These are phyloP conservation scores for Chrysina gloriosa DNA, from an alignment of 2,888 invertebrate species.

Conservation along the genomic window DNA sequence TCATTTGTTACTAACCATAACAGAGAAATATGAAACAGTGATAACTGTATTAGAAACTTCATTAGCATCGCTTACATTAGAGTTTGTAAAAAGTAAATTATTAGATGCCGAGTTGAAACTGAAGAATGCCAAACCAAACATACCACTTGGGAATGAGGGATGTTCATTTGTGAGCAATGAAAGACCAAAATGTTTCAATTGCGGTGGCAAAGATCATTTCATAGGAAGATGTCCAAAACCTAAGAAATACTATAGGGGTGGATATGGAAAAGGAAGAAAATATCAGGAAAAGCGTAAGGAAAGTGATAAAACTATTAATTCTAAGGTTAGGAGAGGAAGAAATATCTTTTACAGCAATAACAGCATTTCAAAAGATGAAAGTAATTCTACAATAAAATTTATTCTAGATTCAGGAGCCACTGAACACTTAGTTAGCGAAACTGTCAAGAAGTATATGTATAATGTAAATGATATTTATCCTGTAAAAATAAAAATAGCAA, in stretches of 20 bases:
- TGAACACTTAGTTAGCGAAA: constrained; percentile 3
- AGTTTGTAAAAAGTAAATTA: too few relatives aligned
- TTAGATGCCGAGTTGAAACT: constrained; percentile 2
- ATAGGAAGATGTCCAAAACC: not conserved
- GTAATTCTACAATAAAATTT: not conserved
- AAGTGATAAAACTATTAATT: too few relatives aligned
- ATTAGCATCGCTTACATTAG: too few relatives aligned
- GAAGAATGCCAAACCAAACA: not conserved
- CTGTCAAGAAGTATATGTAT: not conserved
- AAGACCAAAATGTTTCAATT: not conserved
- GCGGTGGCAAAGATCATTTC: constrained; percentile 3
- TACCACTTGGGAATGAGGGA: not conserved
- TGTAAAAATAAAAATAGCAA: constrained; percentile 13
- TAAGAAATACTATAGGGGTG: not conserved
- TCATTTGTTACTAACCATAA: constrained; percentile 49
- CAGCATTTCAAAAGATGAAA: constrained; percentile 3
- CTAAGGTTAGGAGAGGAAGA: not conserved
- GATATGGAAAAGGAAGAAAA: too few relatives aligned
- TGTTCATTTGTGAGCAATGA: not conserved
- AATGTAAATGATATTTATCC: too few relatives aligned
- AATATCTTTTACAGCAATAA: constrained; percentile 1
- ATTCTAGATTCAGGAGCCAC: constrained; percentile 7
- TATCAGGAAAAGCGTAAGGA: not conserved
- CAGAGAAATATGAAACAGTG: constrained; percentile 47
- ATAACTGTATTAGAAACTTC: too few relatives aligned